Conservation (phyloP, 2,888 invertebrate species). For the Trypoxylon attenuatum region DNA sequence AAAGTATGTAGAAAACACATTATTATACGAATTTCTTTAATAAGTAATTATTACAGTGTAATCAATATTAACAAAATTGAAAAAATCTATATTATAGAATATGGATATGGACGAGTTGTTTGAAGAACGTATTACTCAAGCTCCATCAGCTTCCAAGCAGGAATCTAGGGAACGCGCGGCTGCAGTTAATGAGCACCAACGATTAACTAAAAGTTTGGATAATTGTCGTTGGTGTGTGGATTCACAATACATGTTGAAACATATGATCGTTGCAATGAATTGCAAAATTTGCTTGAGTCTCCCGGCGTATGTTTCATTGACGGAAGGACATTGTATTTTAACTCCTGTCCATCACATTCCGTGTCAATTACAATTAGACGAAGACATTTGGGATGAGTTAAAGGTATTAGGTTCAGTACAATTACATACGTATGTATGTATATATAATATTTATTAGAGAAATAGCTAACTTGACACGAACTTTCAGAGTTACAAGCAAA, state of each 20-base stretch:
- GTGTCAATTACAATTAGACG: slow-evolving; percentile 90
- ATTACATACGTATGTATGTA: not conserved
- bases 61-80: not conserved
- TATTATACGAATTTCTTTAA: too few relatives aligned
- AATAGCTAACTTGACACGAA: not conserved
- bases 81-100: slow-evolving; percentile 37
- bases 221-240: slow-evolving; percentile 90
- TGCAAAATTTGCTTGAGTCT: slow-evolving; percentile 89
- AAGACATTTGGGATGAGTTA: slow-evolving; percentile 95
- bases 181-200: slow-evolving; percentile 85
- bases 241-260: slow-evolving; percentile 86
- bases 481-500: slow-evolving; percentile 83
- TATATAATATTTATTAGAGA: not conserved
- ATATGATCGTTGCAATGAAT: slow-evolving; percentile 88
- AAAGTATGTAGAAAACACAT: too few relatives aligned
- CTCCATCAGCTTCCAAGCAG: slow-evolving; percentile 79
- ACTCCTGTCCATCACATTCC: slow-evolving; percentile 87
- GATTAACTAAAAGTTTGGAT: slow-evolving; percentile 83
- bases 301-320: slow-evolving; percentile 87
- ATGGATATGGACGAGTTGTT: slow-evolving; percentile 90
- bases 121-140: slow-evolving; percentile 84
- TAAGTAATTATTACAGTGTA: too few relatives aligned
- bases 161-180: slow-evolving; percentile 79
- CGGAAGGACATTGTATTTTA: slow-evolving; percentile 90
- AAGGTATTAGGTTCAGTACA: slow-evolving; percentile 75